Base-by-base conservation (phyloP, 2,113 vertebrate species). In the Spilogale gracilis region DNA sequence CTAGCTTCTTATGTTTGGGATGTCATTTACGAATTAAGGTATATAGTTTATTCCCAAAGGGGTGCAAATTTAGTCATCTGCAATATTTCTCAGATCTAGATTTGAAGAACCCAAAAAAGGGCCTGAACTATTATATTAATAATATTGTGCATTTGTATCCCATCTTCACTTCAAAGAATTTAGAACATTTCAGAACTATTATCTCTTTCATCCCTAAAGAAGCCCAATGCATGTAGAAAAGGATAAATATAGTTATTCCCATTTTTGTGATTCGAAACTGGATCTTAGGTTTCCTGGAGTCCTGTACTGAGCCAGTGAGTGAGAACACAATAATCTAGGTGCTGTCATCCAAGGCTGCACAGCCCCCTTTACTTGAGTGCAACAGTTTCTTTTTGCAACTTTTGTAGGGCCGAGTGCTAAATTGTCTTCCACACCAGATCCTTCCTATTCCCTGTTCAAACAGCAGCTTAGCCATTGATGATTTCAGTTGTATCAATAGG, bases 101-200 rank as follows among this genome's bases (percentile, higher is more conserved):
- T 89, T 86, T 97, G 52, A n/a, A 96, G n/a, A 92, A 76, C 43
- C 71, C 80, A 60, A 94, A 95, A 67, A 45, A 76, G 32, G 3
- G 30, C 71, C 13, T 60, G 48, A 84, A 56, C 25, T 89, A 16
- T 86, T 43, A 83, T 89, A 89, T 96, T 89, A 56, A 74, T 87
- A 89, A 82, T 43, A 45, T 60, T 56, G 23, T 94, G 50, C 50
- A 58, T 91, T 93, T 97, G 9, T 87, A 74, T 74, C 43, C 89
- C 9, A 93, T 12, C 69, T 87, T 96, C 45, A 79, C 45, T 97
- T 27, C 18, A 56, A 76, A 92, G 38, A 93, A 76, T 76, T 94
- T 96, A 91, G 8, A 95, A 43, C 23, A 45, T 95, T 80, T 32
- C 61, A 71, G 27, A 94, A 67, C n/a, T 12, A 87, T 96, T 86